A percentile compares a stretch with the other conserved stretches of the same genome.
Evolutionary conservation across 1,140 invertebrate species (phyloP).

Genomic region (Papilio dardanus): DNA sequence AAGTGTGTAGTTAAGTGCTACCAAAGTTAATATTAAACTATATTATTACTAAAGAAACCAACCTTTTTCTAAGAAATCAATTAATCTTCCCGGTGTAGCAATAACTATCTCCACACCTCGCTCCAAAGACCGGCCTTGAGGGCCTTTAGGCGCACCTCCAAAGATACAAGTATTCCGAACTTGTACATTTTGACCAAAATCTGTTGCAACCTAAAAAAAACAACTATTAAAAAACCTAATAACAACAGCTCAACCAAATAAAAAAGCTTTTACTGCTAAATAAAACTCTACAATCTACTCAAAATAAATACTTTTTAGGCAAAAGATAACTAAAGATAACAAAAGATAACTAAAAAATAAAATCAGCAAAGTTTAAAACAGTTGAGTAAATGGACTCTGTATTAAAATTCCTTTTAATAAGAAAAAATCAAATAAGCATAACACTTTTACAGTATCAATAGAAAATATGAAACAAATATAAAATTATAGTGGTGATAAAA

Average conservation of each 20-base stretch:
- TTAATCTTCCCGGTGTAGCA: constrained; percentile 94
- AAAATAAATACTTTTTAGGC: constrained; percentile 6
- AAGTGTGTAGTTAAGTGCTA: no score
- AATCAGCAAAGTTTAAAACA: not conserved
- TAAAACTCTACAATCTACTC: constrained; percentile 16
- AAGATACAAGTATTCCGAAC: constrained; percentile 94
- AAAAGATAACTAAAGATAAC: constrained; percentile 4
- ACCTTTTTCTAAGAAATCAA: constrained; percentile 93
- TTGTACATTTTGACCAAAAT: constrained; percentile 90
- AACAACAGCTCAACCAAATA: not conserved
- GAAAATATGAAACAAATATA: no score
- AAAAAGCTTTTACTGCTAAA: constrained; percentile 34
- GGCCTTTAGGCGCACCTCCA: constrained; percentile 94
- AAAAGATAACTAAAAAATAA: not conserved
- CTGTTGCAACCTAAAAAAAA: constrained; percentile 87
- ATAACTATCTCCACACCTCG: constrained; percentile 92
- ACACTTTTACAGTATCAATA: no score
- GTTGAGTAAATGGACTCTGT: constrained; percentile 14
- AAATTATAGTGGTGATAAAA: no score
- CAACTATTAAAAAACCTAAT: not conserved
- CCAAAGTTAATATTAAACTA: no score
- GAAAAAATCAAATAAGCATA: not conserved
- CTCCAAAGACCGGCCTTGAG: constrained; percentile 90
- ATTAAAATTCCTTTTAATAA: not conserved
- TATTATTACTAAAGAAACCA: constrained; percentile 8